Base-by-base conservation (phyloP, 2,113 vertebrate genomes). In the Gobio gobio region DNA sequence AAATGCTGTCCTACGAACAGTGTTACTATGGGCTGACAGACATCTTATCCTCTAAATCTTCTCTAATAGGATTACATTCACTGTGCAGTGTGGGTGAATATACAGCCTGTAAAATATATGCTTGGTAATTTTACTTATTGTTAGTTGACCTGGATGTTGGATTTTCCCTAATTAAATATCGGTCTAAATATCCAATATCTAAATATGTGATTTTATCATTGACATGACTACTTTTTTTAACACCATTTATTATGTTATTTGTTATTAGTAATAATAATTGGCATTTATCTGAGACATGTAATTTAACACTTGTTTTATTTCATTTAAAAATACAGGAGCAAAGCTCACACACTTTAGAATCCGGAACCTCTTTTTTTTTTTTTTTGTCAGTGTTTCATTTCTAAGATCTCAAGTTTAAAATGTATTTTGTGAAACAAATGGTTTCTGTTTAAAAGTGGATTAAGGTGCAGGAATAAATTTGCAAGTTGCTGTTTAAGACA, bases 1-100 rank as follows among this genome's bases (percentile, higher is more conserved):
- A 47, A 72, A 78, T 14, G 36, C 51, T 85, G 78, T n/a, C 66
- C 29, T 78, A 64, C 74, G 40, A 29, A 26, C 43, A 83, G 87
- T 79, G 81, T 92, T 90, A 88, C 61, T 59, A 74, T 72, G 89
- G 90, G 86, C 80, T 16, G 63, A 64, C 87, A 76, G 88, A 90
- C 88, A 93, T 90, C 87, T 82, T 90, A 92, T 93, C 89, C 88
- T 64, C 74, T 87, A 90, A 92, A 93, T 90, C 90, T 83, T 70
- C 85, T 68, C 68, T 91, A 84, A 92, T 2, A 63, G 83, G 91
- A 91, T 92, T 90, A 72, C 82, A 84, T 82, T 82, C 36, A 86
- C 75, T 14, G 36, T 8, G 26, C 58, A 68, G 68, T 77, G 33
- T n/a, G 58, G 80, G 83, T 64, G 59, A 45, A 83, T 74, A 16